phyloP scores from a whole-genome alignment of 2,797 vertebrate genomes.

The Oophaga sylvatica region DNA sequence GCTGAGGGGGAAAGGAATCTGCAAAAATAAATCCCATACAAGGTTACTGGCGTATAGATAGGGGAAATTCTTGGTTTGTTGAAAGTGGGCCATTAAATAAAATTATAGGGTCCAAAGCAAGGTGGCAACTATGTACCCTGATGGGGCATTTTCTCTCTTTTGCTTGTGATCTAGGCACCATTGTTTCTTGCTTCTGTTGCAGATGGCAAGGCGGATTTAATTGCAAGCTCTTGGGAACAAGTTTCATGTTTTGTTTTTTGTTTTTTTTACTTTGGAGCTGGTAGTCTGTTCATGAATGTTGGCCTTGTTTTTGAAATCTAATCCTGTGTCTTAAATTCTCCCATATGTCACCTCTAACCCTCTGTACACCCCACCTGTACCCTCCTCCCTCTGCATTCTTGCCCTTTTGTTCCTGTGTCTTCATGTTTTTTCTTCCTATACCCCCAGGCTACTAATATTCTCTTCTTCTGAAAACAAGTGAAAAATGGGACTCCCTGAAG shows the following conservation, averaged over 20 bases:
- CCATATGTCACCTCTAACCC: slow-evolving; percentile 41
- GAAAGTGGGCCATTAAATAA: too few species aligned
- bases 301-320: slow-evolving; percentile 31
- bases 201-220: neutral
- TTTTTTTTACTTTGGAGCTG: neutral
- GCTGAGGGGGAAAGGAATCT: too few species aligned
- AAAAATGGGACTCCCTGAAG: neutral
- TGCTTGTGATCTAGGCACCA: too few species aligned
- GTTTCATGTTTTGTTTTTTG: too few species aligned
- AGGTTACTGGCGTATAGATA: neutral
- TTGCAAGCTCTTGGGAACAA: neutral
- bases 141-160: too few species aligned
- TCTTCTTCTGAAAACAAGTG: neutral
- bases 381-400: slow-evolving; percentile 29
- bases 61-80: neutral
- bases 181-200: neutral
- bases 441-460: slow-evolving; percentile 44
- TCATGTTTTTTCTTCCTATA: slow-evolving; percentile 20
- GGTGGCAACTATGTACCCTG: too few species aligned
- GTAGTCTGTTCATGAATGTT: slow-evolving; percentile 16
- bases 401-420: slow-evolving; percentile 24
- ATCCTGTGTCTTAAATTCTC: slow-evolving; percentile 22
- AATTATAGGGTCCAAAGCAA: too few species aligned
- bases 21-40: neutral
- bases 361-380: neutral